Evolutionary conservation across 1,140 invertebrate species (phyloP), one percentile per base, ranked within the genome.

Genomic region (Alviniconcha marisindica): DNA sequence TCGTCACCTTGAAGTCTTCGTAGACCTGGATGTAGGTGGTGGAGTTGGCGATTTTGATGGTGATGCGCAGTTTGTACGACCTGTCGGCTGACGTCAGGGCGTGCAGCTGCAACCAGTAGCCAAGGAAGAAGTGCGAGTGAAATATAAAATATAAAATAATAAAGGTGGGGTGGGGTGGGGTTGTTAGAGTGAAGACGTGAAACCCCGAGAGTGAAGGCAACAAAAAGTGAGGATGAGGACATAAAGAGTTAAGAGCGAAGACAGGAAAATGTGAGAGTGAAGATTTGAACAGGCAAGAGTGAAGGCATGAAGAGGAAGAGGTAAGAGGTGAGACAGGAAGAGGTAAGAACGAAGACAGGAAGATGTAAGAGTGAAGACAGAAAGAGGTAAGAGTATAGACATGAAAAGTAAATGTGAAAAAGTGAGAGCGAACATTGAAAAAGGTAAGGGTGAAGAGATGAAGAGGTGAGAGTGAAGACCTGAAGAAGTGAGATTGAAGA

Each of bases 1-100:
- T 33, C 10, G 38, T 7, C 31, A 84, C 48, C 14, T 24, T 24
- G 44, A 84, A 81, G n/a, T 84, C 60, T 14, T 77, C n/a, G 73
- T 81, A 84, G 36, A 7, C 28, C 15, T 79, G 77, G 33, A 42
- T 44, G 28, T 36, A 10, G 60, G 14, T 33, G 31, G 51, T 73
- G 51, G n/a, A 24, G 78, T 84, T 74, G 31, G n/a, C 40, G 24
- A 81, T 21, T 73, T 44, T 48, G 63, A 84, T 71, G 40, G 38
- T n/a, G 15, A 84, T 33, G 15, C 66, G 63, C 14, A 85, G 48
- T 48, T 56, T 33, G 76, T 42, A 83, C 5, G 56, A n/a, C 21
- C 71, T 31, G 51, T 60, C 56, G 12, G 36, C 69, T 15, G 36
- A 21, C 21, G 77, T 78, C 31, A 78, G 48, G 18, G 38, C 0